Percentiles rank a stretch among this genome's conserved stretches.
phyloP scores from a whole-genome alignment of 2,113 vertebrate genomes.

The Actenoides lindsayi region DNA sequence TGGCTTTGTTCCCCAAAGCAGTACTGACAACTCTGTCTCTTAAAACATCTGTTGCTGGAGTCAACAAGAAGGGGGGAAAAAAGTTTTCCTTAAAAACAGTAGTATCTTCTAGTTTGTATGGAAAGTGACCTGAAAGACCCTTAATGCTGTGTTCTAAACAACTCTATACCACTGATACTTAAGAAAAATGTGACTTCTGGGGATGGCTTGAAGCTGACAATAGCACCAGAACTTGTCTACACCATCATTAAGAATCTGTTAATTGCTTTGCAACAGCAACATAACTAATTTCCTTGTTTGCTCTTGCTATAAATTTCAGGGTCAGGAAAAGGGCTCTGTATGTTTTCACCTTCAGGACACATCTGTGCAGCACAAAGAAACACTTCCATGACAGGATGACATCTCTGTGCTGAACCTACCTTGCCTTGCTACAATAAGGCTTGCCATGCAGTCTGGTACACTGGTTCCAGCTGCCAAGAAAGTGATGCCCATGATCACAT shows the following conservation, averaged over 20 bases:
- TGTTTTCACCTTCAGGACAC: neutral
- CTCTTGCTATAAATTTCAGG: neutral
- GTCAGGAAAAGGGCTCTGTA: neutral
- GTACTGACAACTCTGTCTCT: neutral
- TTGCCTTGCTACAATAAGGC: constrained; percentile 96
- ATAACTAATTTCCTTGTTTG: neutral
- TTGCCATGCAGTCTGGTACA: constrained; percentile 98
- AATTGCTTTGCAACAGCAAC: neutral
- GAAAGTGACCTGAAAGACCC: neutral
- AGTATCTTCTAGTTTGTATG: neutral
- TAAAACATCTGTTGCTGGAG: neutral
- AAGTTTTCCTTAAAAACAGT: neutral
- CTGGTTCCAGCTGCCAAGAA: constrained; percentile 97
- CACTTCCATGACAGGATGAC: neutral
- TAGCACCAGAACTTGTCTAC: neutral
- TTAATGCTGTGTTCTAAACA: neutral
- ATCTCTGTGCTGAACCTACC: constrained; percentile 79
- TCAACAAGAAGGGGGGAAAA: neutral
- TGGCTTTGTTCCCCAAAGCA: neutral
- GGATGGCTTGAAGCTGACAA: neutral
- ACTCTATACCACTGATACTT: neutral
- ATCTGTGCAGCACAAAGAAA: neutral
- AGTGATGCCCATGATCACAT: constrained; percentile 99
- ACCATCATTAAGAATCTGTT: neutral
- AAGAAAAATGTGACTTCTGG: neutral